Evolutionary conservation across 1,140 invertebrate genomes (phyloP).

Genomic region (Cotesia typhae): DNA sequence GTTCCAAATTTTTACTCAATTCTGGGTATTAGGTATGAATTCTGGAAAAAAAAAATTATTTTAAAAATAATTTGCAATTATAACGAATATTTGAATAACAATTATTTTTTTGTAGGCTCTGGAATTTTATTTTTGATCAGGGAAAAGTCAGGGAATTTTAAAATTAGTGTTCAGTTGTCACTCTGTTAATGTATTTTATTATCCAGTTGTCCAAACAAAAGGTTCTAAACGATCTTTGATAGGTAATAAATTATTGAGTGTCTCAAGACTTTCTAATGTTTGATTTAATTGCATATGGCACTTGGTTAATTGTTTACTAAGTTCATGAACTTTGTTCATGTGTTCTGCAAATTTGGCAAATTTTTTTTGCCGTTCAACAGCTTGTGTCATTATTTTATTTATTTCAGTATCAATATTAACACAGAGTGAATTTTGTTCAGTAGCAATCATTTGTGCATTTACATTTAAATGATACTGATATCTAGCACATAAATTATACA

Average conservation of each 20-base stretch:
- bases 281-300: constrained; percentile 86
- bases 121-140: too few relatives aligned
- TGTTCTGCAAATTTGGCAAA: constrained; percentile 87
- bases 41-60: too few relatives aligned
- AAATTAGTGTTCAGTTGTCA: too few relatives aligned
- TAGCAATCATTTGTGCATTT: constrained; percentile 60
- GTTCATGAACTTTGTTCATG: constrained; percentile 79
- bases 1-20: too few relatives aligned
- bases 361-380: constrained; percentile 83
- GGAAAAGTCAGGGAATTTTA: too few relatives aligned
- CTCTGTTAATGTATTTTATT: constrained; percentile 38
- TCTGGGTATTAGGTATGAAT: too few relatives aligned
- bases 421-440: constrained; percentile 54
- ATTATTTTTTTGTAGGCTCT: too few relatives aligned
- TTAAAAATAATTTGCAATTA: too few relatives aligned
- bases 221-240: constrained; percentile 85
- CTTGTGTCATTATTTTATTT: constrained; percentile 72
- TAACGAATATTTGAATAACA: too few relatives aligned
- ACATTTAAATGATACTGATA: constrained; percentile 79
- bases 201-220: constrained; percentile 88
- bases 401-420: constrained; percentile 75
- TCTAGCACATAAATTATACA: constrained; percentile 72
- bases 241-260: constrained; percentile 85
- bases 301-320: constrained; percentile 76
- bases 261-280: constrained; percentile 84